Conservation (phyloP, 1,140 invertebrate genomes). For the Drosophila elegans region DNA sequence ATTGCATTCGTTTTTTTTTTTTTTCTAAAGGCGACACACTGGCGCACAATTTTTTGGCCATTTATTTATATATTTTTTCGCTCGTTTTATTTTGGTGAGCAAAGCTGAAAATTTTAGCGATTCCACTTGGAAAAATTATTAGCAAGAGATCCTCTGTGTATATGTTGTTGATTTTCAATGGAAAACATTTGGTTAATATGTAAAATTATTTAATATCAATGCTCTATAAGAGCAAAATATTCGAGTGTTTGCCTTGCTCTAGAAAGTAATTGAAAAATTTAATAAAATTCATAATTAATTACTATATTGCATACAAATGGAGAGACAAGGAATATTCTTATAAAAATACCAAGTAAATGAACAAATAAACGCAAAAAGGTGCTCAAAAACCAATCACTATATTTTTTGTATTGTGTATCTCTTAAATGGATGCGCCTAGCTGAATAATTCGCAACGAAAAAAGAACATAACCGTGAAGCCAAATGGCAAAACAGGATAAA, state of each 20-base stretch:
- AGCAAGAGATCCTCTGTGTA: no score
- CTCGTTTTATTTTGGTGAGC: conserved; percentile 23
- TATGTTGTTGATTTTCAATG: not conserved
- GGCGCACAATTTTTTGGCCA: conserved; percentile 64
- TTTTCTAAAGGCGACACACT: conserved; percentile 50
- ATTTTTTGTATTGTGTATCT: conserved; percentile 12
- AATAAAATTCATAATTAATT: no score
- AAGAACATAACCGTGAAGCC: conserved; percentile 32
- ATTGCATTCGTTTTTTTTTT: conserved; percentile 59
- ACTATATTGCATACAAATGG: no score
- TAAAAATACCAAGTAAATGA: no score
- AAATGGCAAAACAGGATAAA: conserved; percentile 46
- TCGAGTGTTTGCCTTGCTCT: no score
- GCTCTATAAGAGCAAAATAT: no score
- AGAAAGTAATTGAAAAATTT: no score
- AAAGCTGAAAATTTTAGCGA: conserved; percentile 13
- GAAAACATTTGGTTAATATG: no score
- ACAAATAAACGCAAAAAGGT: no score
- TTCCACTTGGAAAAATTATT: conserved; percentile 9
- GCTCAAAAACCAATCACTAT: no score
- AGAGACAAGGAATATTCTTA: no score
- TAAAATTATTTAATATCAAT: no score
- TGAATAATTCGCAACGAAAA: conserved; percentile 62
- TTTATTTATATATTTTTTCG: conserved; percentile 56
- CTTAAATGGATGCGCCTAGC: conserved; percentile 64